Evolutionary conservation across 2,113 vertebrate species (phyloP), one percentile per base, ranked within the genome.

Genomic region (Semnopithecus entellus): DNA sequence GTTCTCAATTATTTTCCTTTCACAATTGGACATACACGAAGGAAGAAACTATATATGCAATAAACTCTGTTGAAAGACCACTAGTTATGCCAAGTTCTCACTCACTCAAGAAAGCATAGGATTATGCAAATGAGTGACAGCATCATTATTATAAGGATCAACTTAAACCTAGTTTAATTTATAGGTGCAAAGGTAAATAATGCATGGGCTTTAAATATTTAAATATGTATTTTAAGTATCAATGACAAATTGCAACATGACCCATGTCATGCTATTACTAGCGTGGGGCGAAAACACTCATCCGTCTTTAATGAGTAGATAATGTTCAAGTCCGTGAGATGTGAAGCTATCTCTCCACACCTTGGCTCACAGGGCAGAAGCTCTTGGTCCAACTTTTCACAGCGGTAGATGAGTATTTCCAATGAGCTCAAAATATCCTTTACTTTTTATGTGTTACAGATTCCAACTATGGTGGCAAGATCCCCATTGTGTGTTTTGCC

Each of bases 391-490:
- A 6, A 12, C 17, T 50, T 22, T 38, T 35, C 16, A 23, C 81
- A 16, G 12, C 43, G 9, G 11, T 1, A 30, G 84, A 6, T 5
- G 52, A 52, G 23, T 27, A 4, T 88, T 76, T 91, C 50, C 68
- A 8, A 30, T 23, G 59, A 85, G 9, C 55, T 38, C 17, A 13
- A 32, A 52, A 18, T 59, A 10, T 12, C 13, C 52, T 61, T 78
- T 38, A 1, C n/a, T 66, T 88, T 94, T 66, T 40, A 0, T 80
- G 1, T 97, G 95, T 97, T 83, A 75, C 96, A 99, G 99, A 99
- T 95, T 99, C 99, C 22, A 99, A 99, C 97, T 99, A 99, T 0
- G 99, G 99, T 55, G 99, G 99, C 55, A 99, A 99, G 97, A 99
- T 99, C 80, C 99, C 99, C 45, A 99, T 99, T 52, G 99, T 99